Evolutionary conservation across 2,113 vertebrate species (phyloP).

Genomic region (Hippopotamus amphibius): DNA sequence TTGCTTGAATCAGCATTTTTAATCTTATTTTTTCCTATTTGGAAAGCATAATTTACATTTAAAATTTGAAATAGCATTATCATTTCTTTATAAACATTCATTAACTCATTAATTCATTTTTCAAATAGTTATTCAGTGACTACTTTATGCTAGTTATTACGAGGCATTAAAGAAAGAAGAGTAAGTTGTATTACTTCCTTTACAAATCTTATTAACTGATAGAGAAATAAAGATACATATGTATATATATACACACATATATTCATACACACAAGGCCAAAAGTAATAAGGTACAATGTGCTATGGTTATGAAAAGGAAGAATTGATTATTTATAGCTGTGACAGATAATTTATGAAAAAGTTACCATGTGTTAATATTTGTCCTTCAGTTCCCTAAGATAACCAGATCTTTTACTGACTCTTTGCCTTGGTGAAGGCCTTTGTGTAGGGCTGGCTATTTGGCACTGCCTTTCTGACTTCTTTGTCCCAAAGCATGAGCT

Average conservation of each 20-base stretch:
- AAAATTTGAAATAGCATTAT: slow-evolving; percentile 27
- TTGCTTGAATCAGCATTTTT: neutral
- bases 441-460: neutral
- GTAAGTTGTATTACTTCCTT: neutral
- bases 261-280: neutral
- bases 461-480: neutral
- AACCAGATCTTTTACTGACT: neutral
- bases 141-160: slow-evolving; percentile 1
- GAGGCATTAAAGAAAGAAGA: neutral
- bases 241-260: neutral
- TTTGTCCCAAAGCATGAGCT: neutral
- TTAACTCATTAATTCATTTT: neutral
- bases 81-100: slow-evolving; percentile 26
- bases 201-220: slow-evolving; percentile 13
- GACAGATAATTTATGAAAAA: slow-evolving; percentile 2
- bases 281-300: neutral
- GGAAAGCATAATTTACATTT: slow-evolving; percentile 31
- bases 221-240: neutral
- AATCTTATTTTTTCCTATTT: neutral
- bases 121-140: neutral
- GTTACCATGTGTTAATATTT: neutral
- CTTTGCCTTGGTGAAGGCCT: neutral
- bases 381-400: neutral
- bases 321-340: neutral
- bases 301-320: slow-evolving; percentile 9